phyloP scores from a whole-genome alignment of 2,888 invertebrate species.

The Ennomos erosarius region DNA sequence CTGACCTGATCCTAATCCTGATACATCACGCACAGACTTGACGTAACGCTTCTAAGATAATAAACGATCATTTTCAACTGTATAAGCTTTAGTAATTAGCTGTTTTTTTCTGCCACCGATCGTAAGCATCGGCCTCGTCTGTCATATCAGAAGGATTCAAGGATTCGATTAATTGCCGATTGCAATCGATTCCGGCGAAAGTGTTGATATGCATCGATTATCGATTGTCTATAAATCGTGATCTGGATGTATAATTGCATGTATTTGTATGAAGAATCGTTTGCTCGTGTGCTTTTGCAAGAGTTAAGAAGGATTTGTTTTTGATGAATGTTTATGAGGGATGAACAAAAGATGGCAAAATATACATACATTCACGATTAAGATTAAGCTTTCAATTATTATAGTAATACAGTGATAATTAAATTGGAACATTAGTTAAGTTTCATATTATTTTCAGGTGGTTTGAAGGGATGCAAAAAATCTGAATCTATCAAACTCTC shows the following conservation, averaged over 20 bases:
- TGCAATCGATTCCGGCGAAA: constrained; percentile 28
- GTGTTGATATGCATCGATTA: constrained; percentile 25
- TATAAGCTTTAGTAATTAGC: constrained; percentile 65
- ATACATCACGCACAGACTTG: constrained; percentile 62
- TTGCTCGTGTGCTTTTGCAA: constrained; percentile 16
- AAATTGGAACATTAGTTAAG: too few species aligned
- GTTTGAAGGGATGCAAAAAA: too few species aligned
- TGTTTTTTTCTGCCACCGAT: constrained; percentile 52
- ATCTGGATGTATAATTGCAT: constrained; percentile 18
- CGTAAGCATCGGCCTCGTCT: constrained; percentile 62
- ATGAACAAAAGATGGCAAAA: constrained; percentile 12
- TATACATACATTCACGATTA: not conserved
- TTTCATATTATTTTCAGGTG: too few species aligned
- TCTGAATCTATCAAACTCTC: too few species aligned
- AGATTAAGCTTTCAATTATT: not conserved
- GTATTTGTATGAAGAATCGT: not conserved
- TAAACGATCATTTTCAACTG: constrained; percentile 23
- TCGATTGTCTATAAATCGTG: constrained; percentile 39
- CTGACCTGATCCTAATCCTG: constrained; percentile 65
- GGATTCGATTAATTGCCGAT: constrained; percentile 61
- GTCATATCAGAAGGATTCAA: constrained; percentile 63
- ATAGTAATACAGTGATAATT: too few species aligned
- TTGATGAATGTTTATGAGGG: constrained; percentile 16
- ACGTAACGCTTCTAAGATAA: constrained; percentile 55
- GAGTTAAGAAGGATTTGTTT: not conserved